Evolutionary conservation across 2,797 vertebrate genomes (phyloP).

Genomic region (Gymnoscopelus braueri): DNA sequence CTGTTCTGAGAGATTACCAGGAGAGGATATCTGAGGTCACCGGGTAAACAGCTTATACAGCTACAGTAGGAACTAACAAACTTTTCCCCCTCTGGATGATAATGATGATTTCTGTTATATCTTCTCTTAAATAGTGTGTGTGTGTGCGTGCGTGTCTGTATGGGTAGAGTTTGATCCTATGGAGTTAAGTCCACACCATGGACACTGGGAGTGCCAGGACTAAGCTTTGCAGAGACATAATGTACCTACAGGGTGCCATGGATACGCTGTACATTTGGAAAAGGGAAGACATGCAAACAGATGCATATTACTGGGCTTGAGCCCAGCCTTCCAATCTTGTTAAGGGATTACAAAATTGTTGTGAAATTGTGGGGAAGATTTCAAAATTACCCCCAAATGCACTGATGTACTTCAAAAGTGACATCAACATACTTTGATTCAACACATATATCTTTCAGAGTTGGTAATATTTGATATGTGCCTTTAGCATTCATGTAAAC

Average conservation of each 20-base stretch:
- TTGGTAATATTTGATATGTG: constrained; percentile 83
- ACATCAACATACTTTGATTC: constrained; percentile 84
- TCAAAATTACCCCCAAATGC: constrained; percentile 74
- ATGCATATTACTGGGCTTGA: constrained; percentile 43
- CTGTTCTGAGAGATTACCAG: constrained; percentile 52
- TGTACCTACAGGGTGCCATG: constrained; percentile 55
- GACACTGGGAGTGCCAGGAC: constrained; percentile 29
- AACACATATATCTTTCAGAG: constrained; percentile 84
- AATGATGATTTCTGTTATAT: neutral
- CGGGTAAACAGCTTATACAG: constrained; percentile 54
- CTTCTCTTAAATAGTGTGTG: constrained; percentile 13
- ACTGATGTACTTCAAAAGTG: constrained; percentile 84
- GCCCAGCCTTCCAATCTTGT: constrained; percentile 67
- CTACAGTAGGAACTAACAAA: constrained; percentile 3
- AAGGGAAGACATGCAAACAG: constrained; percentile 48
- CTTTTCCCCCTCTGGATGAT: neutral
- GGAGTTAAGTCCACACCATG: constrained; percentile 39
- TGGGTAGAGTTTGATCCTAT: constrained; percentile 49
- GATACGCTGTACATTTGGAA: constrained; percentile 42
- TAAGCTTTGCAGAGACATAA: constrained; percentile 42
- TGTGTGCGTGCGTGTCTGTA: too few species aligned
- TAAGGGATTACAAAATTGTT: constrained; percentile 78
- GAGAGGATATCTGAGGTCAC: constrained; percentile 58
- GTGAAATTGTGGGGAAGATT: constrained; percentile 78
- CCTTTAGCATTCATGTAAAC: constrained; percentile 88